Conservation (phyloP, 2,888 invertebrate species). For the Andrena chrysosceles region DNA sequence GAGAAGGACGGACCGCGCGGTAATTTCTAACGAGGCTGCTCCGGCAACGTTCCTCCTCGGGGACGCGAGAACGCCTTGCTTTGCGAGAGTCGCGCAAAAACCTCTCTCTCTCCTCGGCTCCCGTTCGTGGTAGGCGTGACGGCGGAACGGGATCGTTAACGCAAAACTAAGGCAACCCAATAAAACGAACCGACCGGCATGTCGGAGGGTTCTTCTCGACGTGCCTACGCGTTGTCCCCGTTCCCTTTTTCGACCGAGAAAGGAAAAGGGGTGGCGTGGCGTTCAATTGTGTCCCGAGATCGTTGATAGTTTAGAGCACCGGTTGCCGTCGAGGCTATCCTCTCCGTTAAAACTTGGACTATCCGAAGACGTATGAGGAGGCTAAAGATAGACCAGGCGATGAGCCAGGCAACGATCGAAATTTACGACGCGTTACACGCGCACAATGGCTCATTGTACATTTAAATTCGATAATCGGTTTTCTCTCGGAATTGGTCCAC, state of each 20-base stretch:
- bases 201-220: constrained; percentile 16
- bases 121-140: constrained; percentile 62
- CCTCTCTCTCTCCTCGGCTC: constrained; percentile 28
- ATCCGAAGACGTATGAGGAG: not conserved
- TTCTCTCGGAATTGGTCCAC: constrained; percentile 31
- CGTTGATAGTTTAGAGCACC: not conserved
- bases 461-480: constrained; percentile 49
- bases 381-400: not conserved
- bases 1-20: constrained; percentile 64
- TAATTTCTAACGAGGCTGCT: constrained; percentile 71
- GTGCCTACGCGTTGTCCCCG: constrained; percentile 10
- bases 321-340: too few relatives aligned
- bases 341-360: too few relatives aligned
- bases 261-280: constrained; percentile 2
- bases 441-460: constrained; percentile 39
- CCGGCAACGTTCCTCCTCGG: constrained; percentile 34
- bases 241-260: not conserved
- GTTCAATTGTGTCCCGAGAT: not conserved
- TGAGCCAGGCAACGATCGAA: constrained; percentile 3
- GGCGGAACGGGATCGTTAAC: constrained; percentile 68
- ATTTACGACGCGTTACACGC: not conserved
- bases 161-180: constrained; percentile 64
- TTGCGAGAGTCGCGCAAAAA: constrained; percentile 59
- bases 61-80: constrained; percentile 55
- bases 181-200: constrained; percentile 34